phyloP scores from a whole-genome alignment of 1,140 invertebrate species.

The Caenorhabditis briggsae region DNA sequence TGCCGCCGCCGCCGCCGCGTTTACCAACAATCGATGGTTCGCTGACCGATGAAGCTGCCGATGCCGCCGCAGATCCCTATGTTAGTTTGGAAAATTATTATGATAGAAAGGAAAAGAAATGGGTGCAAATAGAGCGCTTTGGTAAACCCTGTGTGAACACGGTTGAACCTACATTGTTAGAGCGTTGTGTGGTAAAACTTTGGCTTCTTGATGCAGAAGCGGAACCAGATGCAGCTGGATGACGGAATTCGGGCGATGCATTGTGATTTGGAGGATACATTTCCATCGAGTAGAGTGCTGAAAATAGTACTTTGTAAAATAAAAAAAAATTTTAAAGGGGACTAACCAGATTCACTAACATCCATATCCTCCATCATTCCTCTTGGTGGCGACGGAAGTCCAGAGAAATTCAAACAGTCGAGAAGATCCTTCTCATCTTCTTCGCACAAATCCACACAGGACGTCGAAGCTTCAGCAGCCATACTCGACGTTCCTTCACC shows the following conservation, averaged over 20 bases:
- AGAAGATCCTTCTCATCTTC: constrained; percentile 23
- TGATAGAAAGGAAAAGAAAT: too few relatives aligned
- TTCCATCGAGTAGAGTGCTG: constrained; percentile 11
- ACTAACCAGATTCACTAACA: constrained; percentile 6
- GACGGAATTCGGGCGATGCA: not conserved
- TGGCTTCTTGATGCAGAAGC: not conserved
- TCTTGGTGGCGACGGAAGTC: not conserved
- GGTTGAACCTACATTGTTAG: constrained; percentile 10
- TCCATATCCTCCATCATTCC: constrained; percentile 8
- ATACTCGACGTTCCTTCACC: not conserved
- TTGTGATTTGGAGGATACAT: constrained; percentile 10
- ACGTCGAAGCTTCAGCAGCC: not conserved
- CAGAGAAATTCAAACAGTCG: not conserved
- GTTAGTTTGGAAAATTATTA: too few relatives aligned
- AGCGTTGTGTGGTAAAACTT: constrained; percentile 1
- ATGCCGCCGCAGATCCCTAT: not conserved
- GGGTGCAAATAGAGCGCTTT: too few relatives aligned
- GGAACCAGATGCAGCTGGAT: not conserved
- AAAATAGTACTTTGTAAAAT: not conserved
- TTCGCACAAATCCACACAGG: not conserved
- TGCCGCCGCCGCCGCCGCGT: too few relatives aligned
- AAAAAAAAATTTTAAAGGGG: not conserved
- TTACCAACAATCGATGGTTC: not conserved
- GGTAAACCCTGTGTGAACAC: too few relatives aligned
- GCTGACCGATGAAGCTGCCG: constrained; percentile 25